Evolutionary conservation across 2,888 invertebrate genomes (phyloP), one percentile per base, ranked within the genome.

Genomic region (Hemistola chrysoprasaria): DNA sequence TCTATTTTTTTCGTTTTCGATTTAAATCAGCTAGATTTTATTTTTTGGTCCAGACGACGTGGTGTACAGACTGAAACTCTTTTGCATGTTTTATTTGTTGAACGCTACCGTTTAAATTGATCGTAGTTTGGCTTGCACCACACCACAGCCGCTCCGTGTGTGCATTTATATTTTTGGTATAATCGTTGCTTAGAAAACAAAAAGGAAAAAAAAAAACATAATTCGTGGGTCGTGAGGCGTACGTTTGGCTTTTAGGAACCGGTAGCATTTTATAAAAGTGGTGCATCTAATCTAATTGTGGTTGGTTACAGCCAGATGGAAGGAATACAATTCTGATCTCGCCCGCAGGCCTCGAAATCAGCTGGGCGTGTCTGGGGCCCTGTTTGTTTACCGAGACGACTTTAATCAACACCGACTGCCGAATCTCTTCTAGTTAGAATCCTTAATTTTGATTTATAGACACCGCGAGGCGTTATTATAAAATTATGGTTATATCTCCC

Each of bases 381-480:
- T 86, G 83, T 88, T 88, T 87, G 85, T 85, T 87, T 55, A 87
- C 82, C 66, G 71, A 67, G 57, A 73, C 65, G 54, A 72, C 73
- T 79, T 79, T 78, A 83, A 83, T 78, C 71, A 76, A 57, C 65
- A 69, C 76, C 76, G 76, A 78, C 80, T 76, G 71, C 72, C 65
- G 71, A 67, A 74, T 58, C 70, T 71, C 65, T 64, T 62, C 67
- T 67, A 66, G 72, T 77, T 74, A 74, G 64, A 67, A 67, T 78
- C 68, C 75, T 78, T 85, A 83, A 83, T 82, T 81, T 75, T 83
- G 79, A 87, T 86, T 87, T 86, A 85, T 86, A 74, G 74, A 71
- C 61, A 69, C 75, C 71, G 72, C 74, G 72, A 71, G 78, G 69
- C 75, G 75, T 85, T 79, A 80, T 78, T 80, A 81, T 75, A 59